Base-by-base conservation (phyloP, 2,888 invertebrate genomes). In the Eutolmus rufibarbis region DNA sequence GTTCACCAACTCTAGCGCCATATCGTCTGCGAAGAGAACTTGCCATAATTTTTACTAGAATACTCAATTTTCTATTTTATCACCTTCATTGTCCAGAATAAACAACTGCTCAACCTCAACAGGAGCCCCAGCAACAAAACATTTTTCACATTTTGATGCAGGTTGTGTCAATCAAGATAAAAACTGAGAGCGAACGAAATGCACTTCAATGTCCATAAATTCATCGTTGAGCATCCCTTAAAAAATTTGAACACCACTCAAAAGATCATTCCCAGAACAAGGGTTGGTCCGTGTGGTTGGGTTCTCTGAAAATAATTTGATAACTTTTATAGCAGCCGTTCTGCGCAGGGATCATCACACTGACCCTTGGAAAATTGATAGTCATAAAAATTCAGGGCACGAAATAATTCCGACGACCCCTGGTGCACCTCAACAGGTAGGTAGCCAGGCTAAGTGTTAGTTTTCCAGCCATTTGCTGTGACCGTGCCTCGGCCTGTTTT, bases 231-330 rank as follows among this genome's bases (percentile, higher is more conserved):
- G 46, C 74, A 74, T 74, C 74, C 85, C 85, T 46, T 85, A 85
- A 74, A 74, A 85, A 74, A 43, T 74, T 40, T 31, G 43, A 74
- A 46, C 51, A 74, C 74, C 43, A 74, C 34, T 28, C 40, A 43
- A 46, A 51, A 85, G 74, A 74, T 74, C 46, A 43, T 85, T 85
- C 85, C 74, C 43, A 74, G 85, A 85, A 85, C 74, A 85, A 85
- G 85, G 85, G 85, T 46, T 85, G 74, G 28, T 74, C 74, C 23
- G 46, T 85, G 85, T 85, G 74, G 85, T 85, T n/a, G 46, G 46
- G 85, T 40, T 74, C 74, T 74, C 85, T 74, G 46, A 85, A 85
- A 85, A 74, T 40, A 85, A 85, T 85, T 85, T 74, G 34, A 74
- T 85, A 74, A 74, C 85, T 85, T 85, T 85, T 85, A 74, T 85